Evolutionary conservation across 2,888 invertebrate species (phyloP).

Genomic region (Himalopsyche tibetana): DNA sequence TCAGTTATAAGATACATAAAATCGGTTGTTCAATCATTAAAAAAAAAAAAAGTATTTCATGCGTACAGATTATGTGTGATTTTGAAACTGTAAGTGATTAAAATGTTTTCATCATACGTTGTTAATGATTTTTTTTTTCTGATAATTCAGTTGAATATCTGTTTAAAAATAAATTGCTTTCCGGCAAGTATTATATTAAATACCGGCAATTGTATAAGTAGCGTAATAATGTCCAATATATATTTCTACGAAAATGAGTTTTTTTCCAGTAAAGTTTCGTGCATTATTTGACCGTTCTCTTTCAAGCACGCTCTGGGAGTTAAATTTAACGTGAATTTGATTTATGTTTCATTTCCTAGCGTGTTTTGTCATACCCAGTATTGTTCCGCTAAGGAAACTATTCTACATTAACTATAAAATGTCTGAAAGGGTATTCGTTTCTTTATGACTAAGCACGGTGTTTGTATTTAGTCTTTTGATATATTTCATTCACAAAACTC

Average conservation of each 20-base stretch:
- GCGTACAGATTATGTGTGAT: too few species aligned
- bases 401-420: conserved; percentile 40
- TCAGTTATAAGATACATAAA: too few species aligned
- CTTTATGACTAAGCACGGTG: conserved; percentile 37
- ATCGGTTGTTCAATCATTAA: too few species aligned
- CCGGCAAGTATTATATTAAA: neutral
- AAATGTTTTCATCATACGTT: too few species aligned
- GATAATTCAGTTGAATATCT: too few species aligned
- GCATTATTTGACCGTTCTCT: conserved; percentile 35
- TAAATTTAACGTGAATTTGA: conserved; percentile 43
- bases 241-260: neutral
- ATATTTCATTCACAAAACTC: conserved; percentile 19
- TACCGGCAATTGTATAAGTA: neutral
- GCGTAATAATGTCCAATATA: conserved; percentile 2
- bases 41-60: too few species aligned
- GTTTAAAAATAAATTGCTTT: neutral
- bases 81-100: too few species aligned
- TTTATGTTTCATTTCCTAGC: conserved; percentile 43
- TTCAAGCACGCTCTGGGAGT: conserved; percentile 42
- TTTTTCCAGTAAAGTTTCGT: conserved; percentile 36
- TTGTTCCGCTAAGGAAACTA: conserved; percentile 41
- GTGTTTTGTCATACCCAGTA: conserved; percentile 42
- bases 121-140: too few species aligned
- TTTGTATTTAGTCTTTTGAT: conserved; percentile 37
- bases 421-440: conserved; percentile 43